Evolutionary conservation across 2,888 invertebrate species (phyloP).

Genomic region (Prenolepis imparis): DNA sequence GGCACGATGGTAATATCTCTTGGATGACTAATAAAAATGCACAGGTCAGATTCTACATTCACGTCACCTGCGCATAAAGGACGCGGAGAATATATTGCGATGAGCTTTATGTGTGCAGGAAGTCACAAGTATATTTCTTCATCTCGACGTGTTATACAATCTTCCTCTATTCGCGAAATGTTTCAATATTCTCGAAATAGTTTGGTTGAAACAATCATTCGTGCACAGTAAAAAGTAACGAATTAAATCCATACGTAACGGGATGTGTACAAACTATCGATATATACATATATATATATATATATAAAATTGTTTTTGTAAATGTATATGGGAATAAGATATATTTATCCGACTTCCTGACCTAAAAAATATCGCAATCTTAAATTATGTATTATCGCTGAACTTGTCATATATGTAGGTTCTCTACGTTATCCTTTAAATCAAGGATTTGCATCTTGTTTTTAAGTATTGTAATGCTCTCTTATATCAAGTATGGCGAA

Average conservation of each 20-base stretch:
- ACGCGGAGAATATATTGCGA: slow-evolving; percentile 66
- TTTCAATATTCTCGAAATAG: slow-evolving; percentile 44
- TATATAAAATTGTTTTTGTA: slow-evolving; percentile 53
- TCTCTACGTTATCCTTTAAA: slow-evolving; percentile 42
- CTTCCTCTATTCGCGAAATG: slow-evolving; percentile 39
- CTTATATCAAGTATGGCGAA: slow-evolving; percentile 73
- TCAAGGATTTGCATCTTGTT: slow-evolving; percentile 58
- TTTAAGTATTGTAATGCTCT: slow-evolving; percentile 72
- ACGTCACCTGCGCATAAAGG: slow-evolving; percentile 66
- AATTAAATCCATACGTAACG: slow-evolving; percentile 54
- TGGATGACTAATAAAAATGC: slow-evolving; percentile 74
- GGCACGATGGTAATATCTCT: slow-evolving; percentile 59
- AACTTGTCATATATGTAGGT: slow-evolving; percentile 57
- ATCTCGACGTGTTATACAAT: slow-evolving; percentile 52
- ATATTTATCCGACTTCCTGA: slow-evolving; percentile 64
- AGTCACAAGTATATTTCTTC: slow-evolving; percentile 68
- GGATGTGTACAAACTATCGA: slow-evolving; percentile 43
- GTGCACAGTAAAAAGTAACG: slow-evolving; percentile 40
- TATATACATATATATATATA: not conserved
- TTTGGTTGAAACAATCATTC: slow-evolving; percentile 47
- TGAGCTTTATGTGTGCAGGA: slow-evolving; percentile 67
- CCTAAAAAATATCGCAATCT: slow-evolving; percentile 65
- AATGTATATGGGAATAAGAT: slow-evolving; percentile 59
- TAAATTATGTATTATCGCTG: slow-evolving; percentile 63
- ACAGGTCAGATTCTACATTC: slow-evolving; percentile 75